Percentiles rank a stretch among this genome's conserved stretches.
These are phyloP conservation scores for Onychorhynchus coronatus DNA, from an alignment of 2,113 vertebrate genomes.

Conservation along the genomic window DNA sequence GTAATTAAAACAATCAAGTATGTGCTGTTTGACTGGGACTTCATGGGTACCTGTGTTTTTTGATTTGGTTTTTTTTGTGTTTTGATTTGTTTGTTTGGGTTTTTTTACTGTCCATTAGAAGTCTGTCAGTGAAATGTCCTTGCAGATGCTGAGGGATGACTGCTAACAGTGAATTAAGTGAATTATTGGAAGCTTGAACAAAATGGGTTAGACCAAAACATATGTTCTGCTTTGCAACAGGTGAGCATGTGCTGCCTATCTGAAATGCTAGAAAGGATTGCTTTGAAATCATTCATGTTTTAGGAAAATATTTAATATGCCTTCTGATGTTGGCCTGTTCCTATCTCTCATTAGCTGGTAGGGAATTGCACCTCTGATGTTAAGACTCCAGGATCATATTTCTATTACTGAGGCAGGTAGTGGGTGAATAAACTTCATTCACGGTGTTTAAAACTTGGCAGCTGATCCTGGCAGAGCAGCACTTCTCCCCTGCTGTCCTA, in stretches of 20 bases:
- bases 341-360: neutral
- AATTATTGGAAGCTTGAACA: neutral
- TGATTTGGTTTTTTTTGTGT: too few species aligned
- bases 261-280: neutral
- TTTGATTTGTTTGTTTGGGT: neutral
- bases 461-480: neutral
- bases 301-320: neutral
- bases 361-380: neutral
- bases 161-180: neutral
- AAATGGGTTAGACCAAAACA: neutral
- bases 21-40: neutral
- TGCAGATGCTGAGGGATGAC: neutral
- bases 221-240: neutral
- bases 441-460: neutral
- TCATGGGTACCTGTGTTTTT: neutral
- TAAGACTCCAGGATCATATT: neutral
- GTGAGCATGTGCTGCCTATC: neutral
- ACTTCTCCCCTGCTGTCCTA: neutral
- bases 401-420: neutral
- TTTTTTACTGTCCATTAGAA: neutral
- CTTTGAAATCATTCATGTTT: neutral
- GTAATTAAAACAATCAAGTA: neutral
- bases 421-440: constrained; percentile 1
- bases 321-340: neutral
- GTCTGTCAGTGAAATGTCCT: neutral